These are phyloP conservation scores for Plectropomus leopardus DNA, from an alignment of 2,113 vertebrate species.

Conservation along the genomic window DNA sequence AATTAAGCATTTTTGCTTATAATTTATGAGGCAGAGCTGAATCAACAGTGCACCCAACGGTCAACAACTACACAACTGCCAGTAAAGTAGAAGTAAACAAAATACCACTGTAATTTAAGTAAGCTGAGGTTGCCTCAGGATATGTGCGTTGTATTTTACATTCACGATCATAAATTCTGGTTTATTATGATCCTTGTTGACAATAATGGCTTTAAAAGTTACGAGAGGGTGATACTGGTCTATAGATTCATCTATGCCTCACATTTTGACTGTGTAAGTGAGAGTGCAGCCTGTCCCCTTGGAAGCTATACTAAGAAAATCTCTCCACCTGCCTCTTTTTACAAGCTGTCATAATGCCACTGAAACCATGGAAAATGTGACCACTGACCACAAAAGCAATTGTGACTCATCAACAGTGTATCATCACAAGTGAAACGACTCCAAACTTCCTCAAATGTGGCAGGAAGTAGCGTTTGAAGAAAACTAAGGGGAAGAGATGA, in stretches of 20 bases:
- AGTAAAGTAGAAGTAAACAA: not conserved
- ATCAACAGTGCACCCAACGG: too few relatives aligned
- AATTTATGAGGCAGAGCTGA: not conserved
- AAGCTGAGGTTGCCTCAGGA: not conserved
- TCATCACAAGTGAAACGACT: not conserved
- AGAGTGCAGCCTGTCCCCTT: not conserved
- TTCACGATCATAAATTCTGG: not conserved
- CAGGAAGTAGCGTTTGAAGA: constrained; percentile 1
- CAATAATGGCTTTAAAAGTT: not conserved
- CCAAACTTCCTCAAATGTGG: constrained; percentile 31
- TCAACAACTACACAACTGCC: not conserved
- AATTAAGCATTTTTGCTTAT: not conserved
- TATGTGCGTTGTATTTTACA: too few relatives aligned
- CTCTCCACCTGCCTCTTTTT: not conserved
- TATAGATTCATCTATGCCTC: not conserved
- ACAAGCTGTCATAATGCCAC: not conserved
- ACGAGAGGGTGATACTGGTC: too few relatives aligned
- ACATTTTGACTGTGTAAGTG: not conserved
- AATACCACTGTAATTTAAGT: not conserved
- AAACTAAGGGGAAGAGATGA: not conserved
- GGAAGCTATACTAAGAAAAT: not conserved
- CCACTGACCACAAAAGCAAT: constrained; percentile 2
- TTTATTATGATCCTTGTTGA: not conserved
- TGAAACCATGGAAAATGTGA: not conserved
- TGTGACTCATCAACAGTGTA: not conserved